Conservation (phyloP, 53 echinoderm and acorn worm genomes). For the Apostichopus leukothele region DNA sequence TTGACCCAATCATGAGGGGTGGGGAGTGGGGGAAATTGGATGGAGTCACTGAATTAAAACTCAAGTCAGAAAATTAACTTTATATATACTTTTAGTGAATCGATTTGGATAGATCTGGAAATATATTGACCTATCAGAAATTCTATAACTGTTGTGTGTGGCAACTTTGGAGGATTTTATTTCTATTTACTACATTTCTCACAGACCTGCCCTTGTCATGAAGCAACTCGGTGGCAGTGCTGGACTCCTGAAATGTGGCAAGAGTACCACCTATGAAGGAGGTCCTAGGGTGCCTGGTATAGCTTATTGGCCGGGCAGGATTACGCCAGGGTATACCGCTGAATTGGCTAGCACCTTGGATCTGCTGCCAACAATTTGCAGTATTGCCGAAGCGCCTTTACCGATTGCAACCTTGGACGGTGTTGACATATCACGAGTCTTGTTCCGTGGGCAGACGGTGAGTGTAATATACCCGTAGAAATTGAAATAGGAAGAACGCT, state of each 20-base stretch:
- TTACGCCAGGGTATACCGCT: slow-evolving; percentile 69
- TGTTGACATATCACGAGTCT: slow-evolving; percentile 74
- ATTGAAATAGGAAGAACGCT: no score
- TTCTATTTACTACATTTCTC: neutral
- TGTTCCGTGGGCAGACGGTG: slow-evolving; percentile 70
- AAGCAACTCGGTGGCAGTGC: slow-evolving; percentile 69
- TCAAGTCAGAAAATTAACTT: no score
- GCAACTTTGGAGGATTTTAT: no score
- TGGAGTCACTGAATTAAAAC: no score
- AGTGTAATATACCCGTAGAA: neutral
- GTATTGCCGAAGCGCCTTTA: slow-evolving; percentile 67
- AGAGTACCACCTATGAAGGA: slow-evolving; percentile 95
- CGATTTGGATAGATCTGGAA: no score
- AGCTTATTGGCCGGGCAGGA: slow-evolving; percentile 86
- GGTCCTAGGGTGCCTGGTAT: slow-evolving; percentile 90
- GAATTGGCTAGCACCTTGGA: slow-evolving; percentile 87
- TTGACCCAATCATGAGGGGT: no score
- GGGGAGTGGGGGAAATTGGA: no score
- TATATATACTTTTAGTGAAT: no score
- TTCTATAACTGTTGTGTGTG: no score
- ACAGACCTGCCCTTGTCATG: slow-evolving; percentile 36
- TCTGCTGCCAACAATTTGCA: slow-evolving; percentile 81
- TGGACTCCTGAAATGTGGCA: slow-evolving; percentile 91
- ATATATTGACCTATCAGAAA: no score
- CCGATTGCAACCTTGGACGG: slow-evolving; percentile 75